Percentiles rank a stretch among this genome's conserved stretches.
Conservation (phyloP, 2,797 vertebrate species). For the Spheniscus humboldti region DNA sequence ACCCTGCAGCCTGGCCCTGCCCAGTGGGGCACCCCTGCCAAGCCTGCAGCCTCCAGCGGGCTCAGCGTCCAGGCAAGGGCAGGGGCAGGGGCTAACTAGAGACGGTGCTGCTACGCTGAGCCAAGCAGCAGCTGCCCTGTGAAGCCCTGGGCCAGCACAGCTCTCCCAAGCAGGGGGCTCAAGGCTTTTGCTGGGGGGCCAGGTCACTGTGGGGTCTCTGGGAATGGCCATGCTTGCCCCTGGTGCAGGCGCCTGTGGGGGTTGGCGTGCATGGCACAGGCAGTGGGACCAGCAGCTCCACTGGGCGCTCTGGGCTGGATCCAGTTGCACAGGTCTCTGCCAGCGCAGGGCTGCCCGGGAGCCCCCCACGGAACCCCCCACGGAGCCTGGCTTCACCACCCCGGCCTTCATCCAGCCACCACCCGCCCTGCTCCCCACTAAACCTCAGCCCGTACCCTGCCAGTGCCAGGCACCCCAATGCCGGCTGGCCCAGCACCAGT, state of each 20-base stretch:
- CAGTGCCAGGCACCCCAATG: neutral
- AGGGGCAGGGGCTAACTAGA: fast-evolving
- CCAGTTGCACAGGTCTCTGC: neutral
- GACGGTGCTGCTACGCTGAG: fast-evolving
- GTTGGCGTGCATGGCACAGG: fast-evolving
- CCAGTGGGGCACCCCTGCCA: no score
- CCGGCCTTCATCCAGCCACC: neutral
- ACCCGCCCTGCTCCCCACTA: no score
- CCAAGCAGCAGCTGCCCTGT: fast-evolving
- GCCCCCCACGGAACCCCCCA: no score
- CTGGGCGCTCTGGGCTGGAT: no score
- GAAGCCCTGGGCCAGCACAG: neutral
- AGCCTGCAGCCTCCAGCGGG: neutral
- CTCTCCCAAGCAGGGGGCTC: neutral
- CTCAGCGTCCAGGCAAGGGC: neutral
- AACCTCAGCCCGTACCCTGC: neutral
- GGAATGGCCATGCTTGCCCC: neutral
- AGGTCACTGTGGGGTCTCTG: neutral
- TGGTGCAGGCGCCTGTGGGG: neutral
- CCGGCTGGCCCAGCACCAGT: neutral
- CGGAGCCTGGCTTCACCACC: neutral
- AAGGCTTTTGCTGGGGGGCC: neutral
- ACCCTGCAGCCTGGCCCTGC: neutral
- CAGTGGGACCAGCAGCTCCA: neutral
- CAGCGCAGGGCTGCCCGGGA: neutral